Evolutionary conservation across 2,113 vertebrate genomes (phyloP).

Genomic region (Nanorana parkeri): DNA sequence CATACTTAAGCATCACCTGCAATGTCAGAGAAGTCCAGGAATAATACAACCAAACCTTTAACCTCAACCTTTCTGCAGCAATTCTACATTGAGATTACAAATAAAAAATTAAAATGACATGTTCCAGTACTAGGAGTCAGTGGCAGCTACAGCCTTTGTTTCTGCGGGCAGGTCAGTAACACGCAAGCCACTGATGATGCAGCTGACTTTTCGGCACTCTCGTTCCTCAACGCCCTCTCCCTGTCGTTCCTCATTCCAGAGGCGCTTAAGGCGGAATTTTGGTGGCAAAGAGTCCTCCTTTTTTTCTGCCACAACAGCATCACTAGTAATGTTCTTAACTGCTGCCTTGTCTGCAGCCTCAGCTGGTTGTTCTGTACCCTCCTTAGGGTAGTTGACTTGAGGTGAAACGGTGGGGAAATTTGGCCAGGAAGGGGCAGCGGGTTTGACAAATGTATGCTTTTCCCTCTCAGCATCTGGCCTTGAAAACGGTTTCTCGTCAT

Average conservation of each 20-base stretch:
- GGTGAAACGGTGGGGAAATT: accelerated
- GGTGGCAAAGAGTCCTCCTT: conserved; percentile 77
- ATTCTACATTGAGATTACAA: conserved; percentile 65
- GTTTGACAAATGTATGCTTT: conserved; percentile 61
- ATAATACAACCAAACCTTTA: conserved; percentile 58
- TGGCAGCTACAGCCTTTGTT: conserved; percentile 64
- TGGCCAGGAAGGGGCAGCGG: conserved; percentile 58
- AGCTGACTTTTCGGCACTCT: conserved; percentile 61
- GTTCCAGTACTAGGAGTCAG: conserved; percentile 63
- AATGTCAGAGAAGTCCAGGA: conserved; percentile 47
- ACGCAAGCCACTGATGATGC: conserved; percentile 60
- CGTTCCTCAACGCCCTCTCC: conserved; percentile 57
- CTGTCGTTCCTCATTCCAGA: conserved; percentile 72
- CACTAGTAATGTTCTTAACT: not conserved
- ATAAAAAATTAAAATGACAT: conserved; percentile 52
- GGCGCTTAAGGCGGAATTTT: conserved; percentile 75
- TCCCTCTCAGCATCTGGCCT: conserved; percentile 45
- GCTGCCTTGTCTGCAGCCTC: conserved; percentile 61
- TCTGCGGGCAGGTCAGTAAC: not conserved
- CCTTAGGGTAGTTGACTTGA: not conserved
- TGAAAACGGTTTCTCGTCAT: conserved; percentile 19
- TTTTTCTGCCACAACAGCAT: accelerated
- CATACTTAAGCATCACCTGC: conserved; percentile 54
- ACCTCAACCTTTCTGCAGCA: conserved; percentile 56
- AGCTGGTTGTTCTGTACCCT: conserved; percentile 58